These are phyloP conservation scores for Trichopria drosophilae DNA, from an alignment of 2,888 invertebrate genomes.

Conservation along the genomic window DNA sequence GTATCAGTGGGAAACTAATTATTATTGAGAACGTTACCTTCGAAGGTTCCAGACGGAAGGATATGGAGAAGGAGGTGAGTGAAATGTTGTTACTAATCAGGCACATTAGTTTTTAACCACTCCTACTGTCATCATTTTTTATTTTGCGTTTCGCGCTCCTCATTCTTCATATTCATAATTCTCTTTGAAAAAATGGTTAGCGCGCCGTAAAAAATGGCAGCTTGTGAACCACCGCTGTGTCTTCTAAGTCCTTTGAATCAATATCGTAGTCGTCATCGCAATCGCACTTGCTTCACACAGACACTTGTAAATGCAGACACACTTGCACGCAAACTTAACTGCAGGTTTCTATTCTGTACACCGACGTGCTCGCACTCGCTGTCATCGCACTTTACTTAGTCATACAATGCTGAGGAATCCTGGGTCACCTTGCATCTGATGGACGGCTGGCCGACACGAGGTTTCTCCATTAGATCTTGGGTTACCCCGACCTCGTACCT, in stretches of 20 bases:
- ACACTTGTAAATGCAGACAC: slow-evolving; percentile 15
- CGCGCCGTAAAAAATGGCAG: slow-evolving; percentile 16
- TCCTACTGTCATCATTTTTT: slow-evolving; percentile 25
- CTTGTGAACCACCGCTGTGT: slow-evolving; percentile 13
- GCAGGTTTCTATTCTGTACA: neutral
- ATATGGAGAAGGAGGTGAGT: slow-evolving; percentile 41
- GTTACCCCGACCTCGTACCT: neutral
- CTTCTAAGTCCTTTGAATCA: slow-evolving; percentile 6
- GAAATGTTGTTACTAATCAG: slow-evolving; percentile 54
- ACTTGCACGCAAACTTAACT: slow-evolving; percentile 11
- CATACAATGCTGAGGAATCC: too few relatives aligned
- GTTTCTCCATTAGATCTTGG: too few relatives aligned
- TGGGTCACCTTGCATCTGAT: too few relatives aligned
- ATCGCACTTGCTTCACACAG: too few relatives aligned
- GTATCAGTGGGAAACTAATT: too few relatives aligned
- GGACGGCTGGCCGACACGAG: too few relatives aligned
- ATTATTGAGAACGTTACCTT: too few relatives aligned
- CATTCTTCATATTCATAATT: slow-evolving; percentile 24
- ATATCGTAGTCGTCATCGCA: too few relatives aligned
- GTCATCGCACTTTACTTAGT: too few relatives aligned
- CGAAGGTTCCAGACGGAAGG: slow-evolving; percentile 19
- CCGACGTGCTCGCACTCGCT: too few relatives aligned
- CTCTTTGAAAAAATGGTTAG: neutral
- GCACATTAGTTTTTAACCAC: slow-evolving; percentile 54
- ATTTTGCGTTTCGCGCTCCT: slow-evolving; percentile 23